phyloP scores from a whole-genome alignment of 2,888 invertebrate species.

The Campoplex capitator region DNA sequence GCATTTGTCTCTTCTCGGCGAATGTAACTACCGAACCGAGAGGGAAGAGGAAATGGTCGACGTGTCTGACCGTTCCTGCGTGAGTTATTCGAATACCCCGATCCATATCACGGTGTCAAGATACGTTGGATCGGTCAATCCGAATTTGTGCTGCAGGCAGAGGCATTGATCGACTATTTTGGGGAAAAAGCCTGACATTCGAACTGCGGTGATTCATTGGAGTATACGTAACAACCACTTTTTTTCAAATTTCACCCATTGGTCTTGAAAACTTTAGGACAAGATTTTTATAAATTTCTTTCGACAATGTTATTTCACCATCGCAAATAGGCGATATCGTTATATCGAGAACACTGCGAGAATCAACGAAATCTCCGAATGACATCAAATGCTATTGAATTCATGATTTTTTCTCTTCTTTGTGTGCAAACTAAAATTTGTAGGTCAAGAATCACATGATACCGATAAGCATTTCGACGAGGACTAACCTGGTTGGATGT shows the following conservation, averaged over 20 bases:
- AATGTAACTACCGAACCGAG: constrained; percentile 1
- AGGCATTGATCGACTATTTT: background rate
- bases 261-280: background rate
- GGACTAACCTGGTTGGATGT: background rate
- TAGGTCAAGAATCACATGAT: background rate
- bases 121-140: constrained; percentile 46
- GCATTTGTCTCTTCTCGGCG: constrained; percentile 50
- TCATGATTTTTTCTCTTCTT: too few species aligned
- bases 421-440: background rate
- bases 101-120: constrained; percentile 1
- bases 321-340: too few species aligned
- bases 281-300: too few species aligned
- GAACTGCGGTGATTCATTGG: background rate
- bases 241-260: background rate
- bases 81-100: constrained; percentile 41
- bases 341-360: too few species aligned
- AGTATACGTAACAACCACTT: background rate
- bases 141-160: background rate
- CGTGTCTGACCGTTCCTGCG: constrained; percentile 21
- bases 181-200: background rate
- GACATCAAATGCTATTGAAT: too few species aligned
- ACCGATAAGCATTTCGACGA: constrained; percentile 9
- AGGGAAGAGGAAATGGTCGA: constrained; percentile 50
- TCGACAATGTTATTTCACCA: too few species aligned
- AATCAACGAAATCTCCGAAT: too few species aligned